Evolutionary conservation across 2,797 vertebrate species (phyloP), one percentile per base, ranked within the genome.

Genomic region (Xenopus petersii): DNA sequence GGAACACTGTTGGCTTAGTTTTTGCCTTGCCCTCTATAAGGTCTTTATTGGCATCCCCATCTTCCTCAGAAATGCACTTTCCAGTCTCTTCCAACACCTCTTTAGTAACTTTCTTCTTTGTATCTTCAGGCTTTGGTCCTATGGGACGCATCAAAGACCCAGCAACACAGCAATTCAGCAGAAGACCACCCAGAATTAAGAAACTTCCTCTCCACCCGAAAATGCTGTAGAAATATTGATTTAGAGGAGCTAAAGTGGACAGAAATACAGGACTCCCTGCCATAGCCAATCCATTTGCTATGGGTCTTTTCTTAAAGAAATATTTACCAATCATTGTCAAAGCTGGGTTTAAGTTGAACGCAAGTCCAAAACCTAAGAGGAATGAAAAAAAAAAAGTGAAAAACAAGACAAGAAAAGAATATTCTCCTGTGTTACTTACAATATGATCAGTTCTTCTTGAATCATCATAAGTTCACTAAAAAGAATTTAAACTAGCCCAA

Each of bases 311-410:
- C 68, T 94, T 95, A 87, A 91, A 99, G 89, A 99, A 99, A 81
- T 99, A 99, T 78, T 94, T 98, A 83, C 97, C 96, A 1, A 99
- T 98, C 96, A 99, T 99, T 13, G 96, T 98, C 77, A 99, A 91
- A 70, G 98, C 94, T 21, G 98, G 98, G 83, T 99, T 98, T 79
- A 99, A 92, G 86, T 99, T 99, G 84, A 99, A 98, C 0, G 96
- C 90, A 58, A 99, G 87, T 70, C 97, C 98, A 72, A 99, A 89
- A 80, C 97, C 97, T 99, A 65, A 17, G 8, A 15, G 36, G 36
- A 5, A 5, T 42, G 33, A 6, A 6, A 36, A 36, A 36, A 36
- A 36, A 36, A 6, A 1, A 4, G 33, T 21, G 21, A 21, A 21
- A 21, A 21, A 21, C 21, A 21, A 21, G 21, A 21, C 21, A 21